Evolutionary conservation across 92 coral and sea anemone genomes (phyloP).

Genomic region (Parazoanthus swiftii): DNA sequence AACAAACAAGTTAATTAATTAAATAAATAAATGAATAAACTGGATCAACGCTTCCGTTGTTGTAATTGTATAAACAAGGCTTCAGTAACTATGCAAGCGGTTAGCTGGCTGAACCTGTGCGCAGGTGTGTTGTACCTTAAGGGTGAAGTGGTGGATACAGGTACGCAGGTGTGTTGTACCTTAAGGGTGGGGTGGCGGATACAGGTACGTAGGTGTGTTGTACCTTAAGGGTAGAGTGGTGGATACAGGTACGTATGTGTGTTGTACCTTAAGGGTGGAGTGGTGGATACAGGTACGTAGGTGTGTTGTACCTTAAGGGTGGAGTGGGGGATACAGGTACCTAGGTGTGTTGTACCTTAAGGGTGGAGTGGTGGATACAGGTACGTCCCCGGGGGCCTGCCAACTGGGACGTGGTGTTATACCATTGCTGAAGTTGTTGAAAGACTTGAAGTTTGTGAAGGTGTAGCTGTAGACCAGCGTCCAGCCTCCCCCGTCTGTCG

Average conservation of each 20-base stretch:
- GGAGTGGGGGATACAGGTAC: slow-evolving; percentile 33
- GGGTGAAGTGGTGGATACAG: slow-evolving; percentile 36
- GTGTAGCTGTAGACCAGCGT: slow-evolving; percentile 55
- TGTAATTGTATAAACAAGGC: too few relatives aligned
- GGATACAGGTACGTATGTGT: background rate
- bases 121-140: background rate
- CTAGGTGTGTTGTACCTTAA: background rate
- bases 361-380: slow-evolving; percentile 37
- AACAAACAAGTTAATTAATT: too few relatives aligned
- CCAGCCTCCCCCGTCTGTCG: slow-evolving; percentile 61
- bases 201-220: background rate
- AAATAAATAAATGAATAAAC: too few relatives aligned
- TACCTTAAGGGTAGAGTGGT: slow-evolving; percentile 35
- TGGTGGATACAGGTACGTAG: slow-evolving; percentile 23
- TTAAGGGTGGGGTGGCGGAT: slow-evolving; percentile 36
- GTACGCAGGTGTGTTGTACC: background rate
- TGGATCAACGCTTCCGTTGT: too few relatives aligned
- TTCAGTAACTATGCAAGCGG: too few relatives aligned
- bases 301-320: background rate
- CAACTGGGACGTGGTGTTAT: slow-evolving; percentile 49
- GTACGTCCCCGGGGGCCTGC: slow-evolving; percentile 18
- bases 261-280: slow-evolving; percentile 21
- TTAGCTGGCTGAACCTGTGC: too few relatives aligned
- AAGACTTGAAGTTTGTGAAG: slow-evolving; percentile 45
- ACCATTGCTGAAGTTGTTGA: slow-evolving; percentile 18